Base-by-base conservation (phyloP, 35 echinoderm and acorn worm species). In the Stichopus chloronotus region DNA sequence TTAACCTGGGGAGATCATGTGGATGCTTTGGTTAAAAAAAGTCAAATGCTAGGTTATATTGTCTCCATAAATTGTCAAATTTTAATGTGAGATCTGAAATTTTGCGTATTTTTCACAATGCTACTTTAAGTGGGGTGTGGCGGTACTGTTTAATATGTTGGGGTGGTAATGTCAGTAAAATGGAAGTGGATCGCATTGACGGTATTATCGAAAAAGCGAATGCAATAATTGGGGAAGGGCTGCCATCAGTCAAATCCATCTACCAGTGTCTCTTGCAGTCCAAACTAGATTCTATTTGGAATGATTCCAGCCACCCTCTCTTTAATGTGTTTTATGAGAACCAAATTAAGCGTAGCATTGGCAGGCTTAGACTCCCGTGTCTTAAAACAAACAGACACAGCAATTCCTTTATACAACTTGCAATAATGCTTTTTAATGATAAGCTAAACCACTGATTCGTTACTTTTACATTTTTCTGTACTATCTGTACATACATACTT, bases 221-320 rank as follows among this genome's bases (percentile, higher is more conserved):
- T 14, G 52, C 8, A 30, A 7, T 81, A 30, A 20, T 81, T 12
- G 78, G 78, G 78, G 24, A 30, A n/a, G n/a, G 7, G 24, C 23
- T 30, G 78, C 52, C 78, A 30, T 20, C n/a, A 30, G 78, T 81
- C 52, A 10, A 81, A 6, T 10, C 8, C 52, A 25, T 81, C 23
- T 81, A 81, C 23, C 78, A 81, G 78, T 81, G 78, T 9, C 24
- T 81, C 53, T 25, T 81, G 1, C 78, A 81, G 53, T 81, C 78
- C 20, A 81, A 81, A 25, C 78, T 81, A 7, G 24, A 81, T 43
- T 10, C 78, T 5, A 25, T 81, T 7, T 81, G 78, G 78, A 43
- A 16, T 43, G 78, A 81, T 25, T 81, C 21, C 52, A 81, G 24
- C 52, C 78, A 81, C 78, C 78, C 78, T 19, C 52, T 81, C 7